Evolutionary conservation across 2,888 invertebrate species (phyloP).

Genomic region (Blera fallax): DNA sequence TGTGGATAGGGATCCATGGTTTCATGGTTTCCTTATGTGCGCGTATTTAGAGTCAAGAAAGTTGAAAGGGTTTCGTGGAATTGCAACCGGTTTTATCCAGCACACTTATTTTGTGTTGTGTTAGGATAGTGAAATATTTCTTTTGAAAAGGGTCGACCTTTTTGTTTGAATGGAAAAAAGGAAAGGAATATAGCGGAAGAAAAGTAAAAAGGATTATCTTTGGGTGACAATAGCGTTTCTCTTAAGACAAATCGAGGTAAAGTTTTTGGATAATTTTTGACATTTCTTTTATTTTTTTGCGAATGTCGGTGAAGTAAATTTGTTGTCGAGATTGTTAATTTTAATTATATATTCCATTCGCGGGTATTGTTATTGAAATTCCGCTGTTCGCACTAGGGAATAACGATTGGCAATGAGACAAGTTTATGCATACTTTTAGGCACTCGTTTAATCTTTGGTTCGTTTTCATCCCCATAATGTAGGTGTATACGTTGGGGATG

Average conservation of each 20-base stretch:
- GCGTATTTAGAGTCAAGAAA: background rate
- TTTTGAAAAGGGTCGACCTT: slow-evolving; percentile 6
- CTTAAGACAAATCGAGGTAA: background rate
- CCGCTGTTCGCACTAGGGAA: background rate
- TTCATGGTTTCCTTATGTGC: background rate
- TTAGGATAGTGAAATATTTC: background rate
- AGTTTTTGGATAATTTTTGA: background rate
- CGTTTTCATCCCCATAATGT: background rate
- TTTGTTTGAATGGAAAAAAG: background rate
- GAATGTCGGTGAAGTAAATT: background rate
- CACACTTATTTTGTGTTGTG: background rate
- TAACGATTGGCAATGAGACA: background rate
- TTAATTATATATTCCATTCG: background rate
- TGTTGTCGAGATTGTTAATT: background rate
- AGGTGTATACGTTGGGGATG: background rate
- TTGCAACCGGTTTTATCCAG: background rate
- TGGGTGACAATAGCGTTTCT: background rate
- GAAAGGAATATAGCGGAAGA: background rate
- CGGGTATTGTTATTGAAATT: background rate
- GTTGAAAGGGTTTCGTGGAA: background rate
- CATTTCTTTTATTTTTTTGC: background rate
- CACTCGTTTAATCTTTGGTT: background rate
- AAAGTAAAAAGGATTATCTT: background rate
- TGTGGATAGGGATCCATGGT: background rate
- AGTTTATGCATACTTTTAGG: slow-evolving; percentile 9